A percentile compares a stretch with the other conserved stretches of the same genome.
These are phyloP conservation scores for Antechinus stuartii DNA, from an alignment of 2,113 vertebrate genomes.

Conservation along the genomic window DNA sequence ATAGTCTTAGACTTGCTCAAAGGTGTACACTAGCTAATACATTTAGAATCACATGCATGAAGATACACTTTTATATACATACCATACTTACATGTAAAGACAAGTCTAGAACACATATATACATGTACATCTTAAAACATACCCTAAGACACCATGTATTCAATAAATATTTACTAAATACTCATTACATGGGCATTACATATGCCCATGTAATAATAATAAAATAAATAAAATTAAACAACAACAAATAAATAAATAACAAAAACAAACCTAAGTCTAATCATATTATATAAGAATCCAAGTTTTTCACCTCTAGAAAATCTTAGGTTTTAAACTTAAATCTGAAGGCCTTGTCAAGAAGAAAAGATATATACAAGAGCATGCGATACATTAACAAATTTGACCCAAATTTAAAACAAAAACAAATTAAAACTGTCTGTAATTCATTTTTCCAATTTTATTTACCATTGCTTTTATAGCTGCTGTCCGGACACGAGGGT, in stretches of 20 bases:
- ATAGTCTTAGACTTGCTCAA: not conserved
- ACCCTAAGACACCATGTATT: not conserved
- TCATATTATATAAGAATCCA: not conserved
- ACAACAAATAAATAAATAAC: not conserved
- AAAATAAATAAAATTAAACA: not conserved
- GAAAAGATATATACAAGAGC: not conserved
- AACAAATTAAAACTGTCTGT: not conserved
- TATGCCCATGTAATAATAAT: too few species aligned
- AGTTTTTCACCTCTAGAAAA: not conserved
- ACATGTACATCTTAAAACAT: not conserved
- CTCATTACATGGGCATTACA: not conserved
- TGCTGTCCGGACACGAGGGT: slow-evolving; percentile 95
- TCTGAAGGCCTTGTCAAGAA: not conserved
- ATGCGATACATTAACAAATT: not conserved
- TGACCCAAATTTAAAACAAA: not conserved
- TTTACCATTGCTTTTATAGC: slow-evolving; percentile 97
- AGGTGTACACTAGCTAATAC: not conserved
- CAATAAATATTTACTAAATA: not conserved
- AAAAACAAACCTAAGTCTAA: not conserved
- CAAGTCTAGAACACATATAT: not conserved
- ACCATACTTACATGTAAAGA: not conserved
- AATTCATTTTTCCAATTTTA: slow-evolving; percentile 15
- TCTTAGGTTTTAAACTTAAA: not conserved
- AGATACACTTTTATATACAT: not conserved
- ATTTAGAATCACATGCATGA: not conserved